A percentile compares a stretch with the other conserved stretches of the same genome.
These are phyloP conservation scores for Aspidiotus destructor DNA, from an alignment of 2,888 invertebrate genomes.

Conservation along the genomic window DNA sequence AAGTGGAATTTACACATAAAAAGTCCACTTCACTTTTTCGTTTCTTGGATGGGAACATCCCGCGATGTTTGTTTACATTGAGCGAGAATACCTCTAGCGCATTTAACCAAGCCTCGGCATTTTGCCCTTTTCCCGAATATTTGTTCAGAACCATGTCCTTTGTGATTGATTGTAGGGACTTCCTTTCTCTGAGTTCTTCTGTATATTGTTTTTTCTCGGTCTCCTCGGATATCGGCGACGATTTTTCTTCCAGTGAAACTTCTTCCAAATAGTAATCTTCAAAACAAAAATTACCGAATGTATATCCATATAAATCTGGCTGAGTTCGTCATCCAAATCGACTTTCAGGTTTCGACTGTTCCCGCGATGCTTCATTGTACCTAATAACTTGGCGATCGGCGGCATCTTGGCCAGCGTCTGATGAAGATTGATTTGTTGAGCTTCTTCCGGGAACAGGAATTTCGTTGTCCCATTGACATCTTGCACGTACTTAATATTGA, in stretches of 20 bases:
- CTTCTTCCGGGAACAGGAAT: slow-evolving; percentile 8
- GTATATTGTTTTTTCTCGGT: not conserved
- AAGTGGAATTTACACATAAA: no score
- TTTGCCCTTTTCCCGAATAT: no score
- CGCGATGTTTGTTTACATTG: no score
- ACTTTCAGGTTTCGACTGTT: slow-evolving; percentile 9
- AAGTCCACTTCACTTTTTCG: no score
- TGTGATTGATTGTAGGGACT: not conserved
- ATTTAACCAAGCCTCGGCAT: no score
- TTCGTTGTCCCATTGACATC: not conserved
- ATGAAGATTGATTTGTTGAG: slow-evolving; percentile 11
- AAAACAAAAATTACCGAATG: slow-evolving; percentile 8
- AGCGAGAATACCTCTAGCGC: no score
- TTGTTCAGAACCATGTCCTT: no score
- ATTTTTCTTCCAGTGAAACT: not conserved
- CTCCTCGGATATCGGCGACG: no score
- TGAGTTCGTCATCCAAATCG: slow-evolving; percentile 7
- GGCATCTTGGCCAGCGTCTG: not conserved
- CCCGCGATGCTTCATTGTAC: slow-evolving; percentile 11
- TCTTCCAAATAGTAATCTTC: slow-evolving; percentile 10
- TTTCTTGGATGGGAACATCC: no score
- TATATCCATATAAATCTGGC: slow-evolving; percentile 2
- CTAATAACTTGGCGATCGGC: slow-evolving; percentile 12
- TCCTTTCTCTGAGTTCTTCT: slow-evolving; percentile 1
- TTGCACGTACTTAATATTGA: slow-evolving; percentile 4